Evolutionary conservation across 2,888 invertebrate genomes (phyloP).

Genomic region (Drosophila lacicola): DNA sequence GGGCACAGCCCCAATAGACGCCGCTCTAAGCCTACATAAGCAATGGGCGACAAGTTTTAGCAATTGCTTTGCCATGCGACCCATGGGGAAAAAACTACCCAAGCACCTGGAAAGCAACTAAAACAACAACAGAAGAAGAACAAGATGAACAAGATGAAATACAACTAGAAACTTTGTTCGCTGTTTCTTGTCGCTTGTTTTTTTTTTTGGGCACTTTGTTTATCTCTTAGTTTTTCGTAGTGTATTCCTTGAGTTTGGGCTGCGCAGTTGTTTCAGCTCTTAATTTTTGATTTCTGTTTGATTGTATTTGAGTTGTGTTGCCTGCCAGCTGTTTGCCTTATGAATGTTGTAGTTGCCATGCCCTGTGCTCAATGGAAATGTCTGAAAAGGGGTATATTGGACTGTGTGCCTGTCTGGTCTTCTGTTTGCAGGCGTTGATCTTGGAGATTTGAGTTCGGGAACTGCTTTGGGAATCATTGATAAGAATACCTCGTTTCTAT

Average conservation of each 20-base stretch:
- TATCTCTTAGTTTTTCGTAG: conserved; percentile 37
- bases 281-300: conserved; percentile 75
- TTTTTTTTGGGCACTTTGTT: conserved; percentile 43
- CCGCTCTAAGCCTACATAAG: conserved; percentile 38
- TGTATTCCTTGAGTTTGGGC: conserved; percentile 32
- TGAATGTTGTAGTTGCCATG: conserved; percentile 23
- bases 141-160: conserved; percentile 19
- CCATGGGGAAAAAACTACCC: conserved; percentile 35
- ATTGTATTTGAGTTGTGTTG: conserved; percentile 65
- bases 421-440: background rate
- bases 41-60: conserved; percentile 54
- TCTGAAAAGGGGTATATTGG: background rate
- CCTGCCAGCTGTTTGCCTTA: conserved; percentile 42
- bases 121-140: conserved; percentile 8
- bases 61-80: conserved; percentile 42
- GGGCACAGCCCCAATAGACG: background rate
- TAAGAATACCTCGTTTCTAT: too few relatives aligned
- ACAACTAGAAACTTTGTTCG: conserved; percentile 45
- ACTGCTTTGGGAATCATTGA: too few relatives aligned
- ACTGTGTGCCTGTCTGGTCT: background rate
- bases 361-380: background rate
- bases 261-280: conserved; percentile 52
- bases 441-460: too few relatives aligned
- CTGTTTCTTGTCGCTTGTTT: conserved; percentile 22
- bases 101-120: conserved; percentile 46